phyloP scores from a whole-genome alignment of 2,888 invertebrate species.

The Harpagoxenus sublaevis region DNA sequence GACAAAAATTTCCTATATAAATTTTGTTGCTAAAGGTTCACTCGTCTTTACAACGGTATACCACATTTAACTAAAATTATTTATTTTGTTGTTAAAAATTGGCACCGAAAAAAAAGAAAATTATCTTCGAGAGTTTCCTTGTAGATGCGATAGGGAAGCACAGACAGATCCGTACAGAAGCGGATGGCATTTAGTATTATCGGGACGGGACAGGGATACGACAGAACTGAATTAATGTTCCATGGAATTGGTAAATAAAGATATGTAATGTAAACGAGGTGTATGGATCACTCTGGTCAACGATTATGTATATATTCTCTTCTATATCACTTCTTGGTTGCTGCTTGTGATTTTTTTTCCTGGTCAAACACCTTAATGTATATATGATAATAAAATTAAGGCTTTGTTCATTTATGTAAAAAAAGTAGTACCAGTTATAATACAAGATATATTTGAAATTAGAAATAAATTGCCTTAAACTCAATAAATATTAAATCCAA shows the following conservation, averaged over 20 bases:
- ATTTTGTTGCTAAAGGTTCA: too few relatives aligned
- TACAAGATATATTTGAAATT: not conserved
- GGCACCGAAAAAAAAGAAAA: too few relatives aligned
- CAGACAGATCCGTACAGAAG: conserved; percentile 12
- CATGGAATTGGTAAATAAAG: not conserved
- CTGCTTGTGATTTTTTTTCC: not conserved
- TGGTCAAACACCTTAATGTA: not conserved
- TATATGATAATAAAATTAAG: not conserved
- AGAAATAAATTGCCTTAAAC: not conserved
- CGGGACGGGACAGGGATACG: not conserved
- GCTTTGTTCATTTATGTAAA: not conserved
- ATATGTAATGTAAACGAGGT: not conserved
- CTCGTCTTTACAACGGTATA: too few relatives aligned
- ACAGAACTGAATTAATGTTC: conserved; percentile 5
- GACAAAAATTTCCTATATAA: too few relatives aligned
- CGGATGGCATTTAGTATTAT: conserved; percentile 4
- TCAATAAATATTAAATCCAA: not conserved
- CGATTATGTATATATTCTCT: conserved; percentile 7
- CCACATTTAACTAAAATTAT: too few relatives aligned
- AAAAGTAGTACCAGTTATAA: not conserved
- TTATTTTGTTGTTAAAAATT: too few relatives aligned
- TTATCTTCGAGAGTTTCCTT: not conserved
- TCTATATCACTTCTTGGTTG: not conserved
- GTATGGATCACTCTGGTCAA: not conserved
- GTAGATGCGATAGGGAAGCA: not conserved